Conservation (phyloP, 92 coral and sea anemone genomes). For the Epizoanthus stellaris region DNA sequence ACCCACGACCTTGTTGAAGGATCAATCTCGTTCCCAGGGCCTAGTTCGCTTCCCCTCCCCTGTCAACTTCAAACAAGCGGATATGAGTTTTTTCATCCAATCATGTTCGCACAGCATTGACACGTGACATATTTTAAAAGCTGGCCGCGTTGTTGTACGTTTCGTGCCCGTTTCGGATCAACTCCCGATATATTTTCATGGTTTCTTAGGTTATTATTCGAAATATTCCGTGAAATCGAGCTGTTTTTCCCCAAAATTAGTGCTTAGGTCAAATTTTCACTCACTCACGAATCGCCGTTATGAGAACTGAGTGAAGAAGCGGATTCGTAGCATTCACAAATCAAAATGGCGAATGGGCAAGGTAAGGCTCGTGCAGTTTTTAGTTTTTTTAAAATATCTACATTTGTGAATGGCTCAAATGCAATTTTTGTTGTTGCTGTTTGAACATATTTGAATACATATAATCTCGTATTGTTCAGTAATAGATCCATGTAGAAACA, state of each 20-base stretch:
- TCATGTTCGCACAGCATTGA: conserved; percentile 14
- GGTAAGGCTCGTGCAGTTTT: not conserved
- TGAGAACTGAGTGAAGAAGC: not conserved
- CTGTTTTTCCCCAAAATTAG: not conserved
- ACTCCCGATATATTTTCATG: not conserved
- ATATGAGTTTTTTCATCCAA: conserved; percentile 46
- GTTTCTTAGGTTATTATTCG: not conserved
- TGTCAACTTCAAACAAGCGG: no score
- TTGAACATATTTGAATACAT: no score
- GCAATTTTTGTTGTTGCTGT: no score
- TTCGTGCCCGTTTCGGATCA: conserved; percentile 32
- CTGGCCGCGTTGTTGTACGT: conserved; percentile 54
- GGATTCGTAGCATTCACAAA: not conserved
- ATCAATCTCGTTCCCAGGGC: no score
- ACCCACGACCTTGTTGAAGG: no score
- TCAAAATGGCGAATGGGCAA: conserved; percentile 44
- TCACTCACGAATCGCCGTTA: not conserved
- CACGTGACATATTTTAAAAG: conserved; percentile 63
- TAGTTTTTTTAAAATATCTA: no score
- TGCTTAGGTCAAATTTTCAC: not conserved
- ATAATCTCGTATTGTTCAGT: no score
- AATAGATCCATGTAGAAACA: no score
- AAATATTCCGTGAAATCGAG: not conserved
- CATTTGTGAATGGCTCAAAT: no score
- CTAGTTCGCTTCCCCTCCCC: no score